Evolutionary conservation across 2,797 vertebrate species (phyloP).

Genomic region (Otolemur crassicaudatus): DNA sequence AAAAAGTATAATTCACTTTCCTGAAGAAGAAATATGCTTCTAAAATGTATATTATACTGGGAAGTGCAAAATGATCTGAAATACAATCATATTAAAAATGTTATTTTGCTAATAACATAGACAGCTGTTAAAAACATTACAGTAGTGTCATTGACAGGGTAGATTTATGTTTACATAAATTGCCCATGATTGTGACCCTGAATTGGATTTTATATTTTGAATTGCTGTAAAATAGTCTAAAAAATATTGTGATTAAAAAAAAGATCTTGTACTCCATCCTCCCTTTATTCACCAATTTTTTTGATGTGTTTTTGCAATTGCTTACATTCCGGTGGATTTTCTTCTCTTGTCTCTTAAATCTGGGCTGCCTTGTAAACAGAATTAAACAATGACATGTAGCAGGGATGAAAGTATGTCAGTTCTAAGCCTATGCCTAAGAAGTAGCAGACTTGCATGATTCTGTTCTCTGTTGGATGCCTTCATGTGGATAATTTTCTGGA

Average conservation of each 20-base stretch:
- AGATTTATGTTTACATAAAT: neutral
- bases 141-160: neutral
- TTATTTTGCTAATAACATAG: neutral
- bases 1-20: neutral
- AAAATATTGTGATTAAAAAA: neutral
- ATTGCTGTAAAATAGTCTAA: neutral
- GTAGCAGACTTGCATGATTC: neutral
- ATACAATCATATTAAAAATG: neutral
- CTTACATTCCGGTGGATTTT: neutral
- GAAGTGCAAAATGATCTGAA: neutral
- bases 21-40: neutral
- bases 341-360: neutral
- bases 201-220: neutral
- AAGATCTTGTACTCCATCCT: neutral
- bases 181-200: neutral
- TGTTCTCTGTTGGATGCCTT: neutral
- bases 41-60: neutral
- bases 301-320: neutral
- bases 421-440: neutral
- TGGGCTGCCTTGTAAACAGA: neutral
- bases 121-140: neutral
- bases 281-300: neutral
- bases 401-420: accelerated
- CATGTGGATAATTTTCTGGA: neutral
- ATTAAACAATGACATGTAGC: neutral